These are phyloP conservation scores for Cheilosia vulpina DNA, from an alignment of 2,888 invertebrate species.

Conservation along the genomic window DNA sequence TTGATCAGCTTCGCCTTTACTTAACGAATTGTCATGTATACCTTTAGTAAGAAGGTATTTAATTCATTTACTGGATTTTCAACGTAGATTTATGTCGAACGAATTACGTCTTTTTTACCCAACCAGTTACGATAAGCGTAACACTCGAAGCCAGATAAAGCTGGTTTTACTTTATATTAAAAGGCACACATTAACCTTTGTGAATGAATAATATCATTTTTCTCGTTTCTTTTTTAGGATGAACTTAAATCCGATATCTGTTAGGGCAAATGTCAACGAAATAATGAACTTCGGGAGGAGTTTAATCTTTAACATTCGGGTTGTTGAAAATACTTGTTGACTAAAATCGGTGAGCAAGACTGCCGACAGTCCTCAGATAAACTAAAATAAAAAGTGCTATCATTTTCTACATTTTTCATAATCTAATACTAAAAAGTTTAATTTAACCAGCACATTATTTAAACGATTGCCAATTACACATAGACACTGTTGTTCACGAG, in stretches of 20 bases:
- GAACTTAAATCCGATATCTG: background rate
- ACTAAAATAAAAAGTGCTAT: too few relatives aligned
- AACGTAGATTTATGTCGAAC: background rate
- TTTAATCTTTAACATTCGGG: too few relatives aligned
- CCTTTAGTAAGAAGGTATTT: background rate
- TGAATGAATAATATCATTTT: background rate
- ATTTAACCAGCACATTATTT: too few relatives aligned
- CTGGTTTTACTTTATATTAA: background rate
- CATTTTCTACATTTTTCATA: too few relatives aligned
- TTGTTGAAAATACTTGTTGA: too few relatives aligned
- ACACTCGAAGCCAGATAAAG: background rate
- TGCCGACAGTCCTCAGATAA: too few relatives aligned
- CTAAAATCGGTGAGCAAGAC: too few relatives aligned
- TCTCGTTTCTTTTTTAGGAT: background rate
- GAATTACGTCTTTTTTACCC: background rate
- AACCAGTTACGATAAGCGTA: background rate
- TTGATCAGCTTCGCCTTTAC: background rate
- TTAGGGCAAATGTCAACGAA: background rate
- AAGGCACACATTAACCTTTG: background rate
- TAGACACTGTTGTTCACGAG: too few relatives aligned
- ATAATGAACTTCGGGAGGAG: too few relatives aligned
- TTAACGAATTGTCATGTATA: background rate
- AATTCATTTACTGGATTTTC: background rate
- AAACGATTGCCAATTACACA: too few relatives aligned
- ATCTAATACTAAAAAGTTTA: too few relatives aligned